Conservation (phyloP, 1,140 invertebrate genomes). For the Zaprionus africanus region DNA sequence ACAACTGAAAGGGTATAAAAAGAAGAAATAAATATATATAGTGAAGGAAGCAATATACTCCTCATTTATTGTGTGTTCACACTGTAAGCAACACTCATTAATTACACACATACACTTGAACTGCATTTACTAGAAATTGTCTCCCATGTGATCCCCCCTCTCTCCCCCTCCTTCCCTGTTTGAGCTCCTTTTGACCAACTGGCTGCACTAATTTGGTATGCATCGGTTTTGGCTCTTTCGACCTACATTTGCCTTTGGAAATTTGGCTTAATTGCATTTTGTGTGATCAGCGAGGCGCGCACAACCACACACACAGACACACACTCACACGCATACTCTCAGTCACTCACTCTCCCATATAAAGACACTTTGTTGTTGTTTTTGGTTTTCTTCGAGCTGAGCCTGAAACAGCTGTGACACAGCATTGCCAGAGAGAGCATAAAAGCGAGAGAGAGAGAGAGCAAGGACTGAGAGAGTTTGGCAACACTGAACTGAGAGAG, state of each 20-base stretch:
- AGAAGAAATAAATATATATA: no score
- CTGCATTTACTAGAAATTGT: not conserved
- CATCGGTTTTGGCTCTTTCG: slow-evolving; percentile 8
- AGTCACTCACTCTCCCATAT: not conserved
- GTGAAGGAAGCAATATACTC: no score
- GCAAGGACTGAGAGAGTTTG: slow-evolving; percentile 8
- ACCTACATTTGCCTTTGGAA: slow-evolving; percentile 4
- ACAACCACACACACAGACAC: not conserved
- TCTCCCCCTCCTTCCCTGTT: not conserved
- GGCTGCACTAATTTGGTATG: slow-evolving; percentile 8
- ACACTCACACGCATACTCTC: not conserved
- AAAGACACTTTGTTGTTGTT: not conserved
- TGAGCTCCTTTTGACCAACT: not conserved
- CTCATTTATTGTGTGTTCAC: no score
- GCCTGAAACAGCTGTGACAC: slow-evolving; percentile 56
- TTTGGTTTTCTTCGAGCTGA: not conserved
- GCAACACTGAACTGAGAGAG: slow-evolving; percentile 1
- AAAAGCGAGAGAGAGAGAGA: slow-evolving; percentile 4
- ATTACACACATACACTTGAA: not conserved
- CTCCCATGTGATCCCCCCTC: not conserved
- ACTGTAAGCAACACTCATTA: not conserved
- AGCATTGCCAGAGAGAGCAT: not conserved
- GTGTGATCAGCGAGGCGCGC: not conserved
- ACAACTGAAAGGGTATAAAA: no score
- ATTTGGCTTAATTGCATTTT: slow-evolving; percentile 12